Conservation (phyloP, 2,888 invertebrate species). For the Lasioglossum leucozonium region DNA sequence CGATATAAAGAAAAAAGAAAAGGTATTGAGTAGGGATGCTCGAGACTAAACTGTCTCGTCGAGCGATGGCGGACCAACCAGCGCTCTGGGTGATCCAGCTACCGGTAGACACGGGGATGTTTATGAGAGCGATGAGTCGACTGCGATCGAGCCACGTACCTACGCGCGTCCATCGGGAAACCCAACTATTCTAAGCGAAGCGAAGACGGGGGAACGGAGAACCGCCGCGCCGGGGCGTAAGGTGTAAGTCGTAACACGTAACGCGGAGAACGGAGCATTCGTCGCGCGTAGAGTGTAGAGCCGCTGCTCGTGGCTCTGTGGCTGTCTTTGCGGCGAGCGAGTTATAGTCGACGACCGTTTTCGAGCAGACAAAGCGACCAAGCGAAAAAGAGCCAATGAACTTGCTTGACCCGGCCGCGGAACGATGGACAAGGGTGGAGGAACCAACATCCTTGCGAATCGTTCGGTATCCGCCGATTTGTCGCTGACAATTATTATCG, state of each 20-base stretch:
- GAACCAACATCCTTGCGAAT: neutral
- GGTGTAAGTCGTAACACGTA: neutral
- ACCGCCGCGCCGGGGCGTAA: too few relatives aligned
- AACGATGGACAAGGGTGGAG: neutral
- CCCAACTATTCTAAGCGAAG: neutral
- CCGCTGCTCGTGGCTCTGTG: too few relatives aligned
- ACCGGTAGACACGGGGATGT: too few relatives aligned
- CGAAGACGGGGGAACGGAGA: neutral
- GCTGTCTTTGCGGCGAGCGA: neutral
- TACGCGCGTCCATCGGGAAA: neutral
- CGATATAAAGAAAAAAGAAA: too few relatives aligned
- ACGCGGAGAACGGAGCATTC: neutral
- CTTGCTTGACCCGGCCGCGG: constrained; percentile 28
- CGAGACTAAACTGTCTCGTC: too few relatives aligned
- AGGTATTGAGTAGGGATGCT: too few relatives aligned
- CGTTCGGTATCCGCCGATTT: neutral
- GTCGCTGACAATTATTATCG: neutral
- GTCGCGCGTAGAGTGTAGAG: neutral
- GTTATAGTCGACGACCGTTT: neutral
- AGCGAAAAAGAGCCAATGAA: constrained; percentile 36
- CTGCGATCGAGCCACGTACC: too few relatives aligned
- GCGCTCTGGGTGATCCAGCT: too few relatives aligned
- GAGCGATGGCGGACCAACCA: too few relatives aligned
- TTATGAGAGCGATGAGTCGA: neutral
- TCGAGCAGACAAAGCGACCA: neutral